Percentiles rank a stretch among this genome's conserved stretches.
phyloP scores from a whole-genome alignment of 2,888 invertebrate species.

The Lissocephala sabroskyi region DNA sequence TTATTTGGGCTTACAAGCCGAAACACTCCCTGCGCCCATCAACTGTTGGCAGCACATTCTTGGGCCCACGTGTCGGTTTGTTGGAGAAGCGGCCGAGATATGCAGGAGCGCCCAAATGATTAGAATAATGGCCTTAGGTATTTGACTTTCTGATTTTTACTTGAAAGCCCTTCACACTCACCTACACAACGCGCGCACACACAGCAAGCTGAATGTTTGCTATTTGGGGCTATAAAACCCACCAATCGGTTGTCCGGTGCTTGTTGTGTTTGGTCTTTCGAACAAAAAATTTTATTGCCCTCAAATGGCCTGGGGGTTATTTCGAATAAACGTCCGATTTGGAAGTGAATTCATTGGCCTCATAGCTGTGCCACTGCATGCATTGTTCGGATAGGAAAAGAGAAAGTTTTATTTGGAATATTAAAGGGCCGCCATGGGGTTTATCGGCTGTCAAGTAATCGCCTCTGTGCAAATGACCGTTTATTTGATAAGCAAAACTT shows the following conservation, averaged over 20 bases:
- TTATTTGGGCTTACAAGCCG: constrained; percentile 31
- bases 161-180: too few species aligned
- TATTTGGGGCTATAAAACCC: constrained; percentile 31
- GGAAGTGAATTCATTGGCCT: constrained; percentile 17
- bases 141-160: constrained; percentile 36
- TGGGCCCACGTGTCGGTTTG: too few species aligned
- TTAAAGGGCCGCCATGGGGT: constrained; percentile 25
- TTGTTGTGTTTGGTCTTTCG: constrained; percentile 4
- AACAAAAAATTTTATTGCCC: constrained; percentile 20
- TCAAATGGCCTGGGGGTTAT: constrained; percentile 17
- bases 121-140: constrained; percentile 58
- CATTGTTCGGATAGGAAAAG: too few species aligned
- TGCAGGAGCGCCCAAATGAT: constrained; percentile 54
- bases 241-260: constrained; percentile 17
- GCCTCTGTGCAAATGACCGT: too few species aligned
- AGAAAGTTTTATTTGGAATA: too few species aligned
- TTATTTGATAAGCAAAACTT: too few species aligned
- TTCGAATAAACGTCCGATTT: background rate
- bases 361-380: background rate
- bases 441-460: too few species aligned
- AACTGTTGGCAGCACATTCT: too few species aligned
- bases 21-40: constrained; percentile 26
- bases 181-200: too few species aligned
- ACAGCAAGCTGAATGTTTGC: constrained; percentile 19
- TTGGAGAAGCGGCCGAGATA: too few species aligned